phyloP scores from a whole-genome alignment of 2,888 invertebrate genomes.

The Carabus problematicus region DNA sequence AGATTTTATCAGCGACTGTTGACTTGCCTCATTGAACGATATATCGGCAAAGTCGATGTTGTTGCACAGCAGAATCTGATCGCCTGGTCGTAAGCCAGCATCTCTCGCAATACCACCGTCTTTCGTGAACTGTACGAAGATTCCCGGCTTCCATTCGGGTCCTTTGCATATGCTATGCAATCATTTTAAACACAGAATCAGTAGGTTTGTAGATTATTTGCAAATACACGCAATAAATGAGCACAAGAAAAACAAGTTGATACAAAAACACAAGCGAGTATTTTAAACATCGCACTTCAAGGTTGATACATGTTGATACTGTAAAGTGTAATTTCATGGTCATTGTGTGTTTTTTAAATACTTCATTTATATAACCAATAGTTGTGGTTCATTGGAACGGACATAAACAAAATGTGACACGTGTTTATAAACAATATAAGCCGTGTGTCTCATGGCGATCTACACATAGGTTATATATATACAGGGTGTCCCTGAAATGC shows the following conservation, averaged over 20 bases:
- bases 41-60: conserved; percentile 79
- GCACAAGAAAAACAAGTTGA: too few relatives aligned
- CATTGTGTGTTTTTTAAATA: neutral
- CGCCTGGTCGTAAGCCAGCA: conserved; percentile 87
- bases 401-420: too few relatives aligned
- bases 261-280: neutral
- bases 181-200: conserved; percentile 46
- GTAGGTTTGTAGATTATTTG: too few relatives aligned
- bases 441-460: too few relatives aligned
- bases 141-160: conserved; percentile 85
- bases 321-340: neutral
- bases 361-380: neutral
- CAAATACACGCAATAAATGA: too few relatives aligned
- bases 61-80: conserved; percentile 91
- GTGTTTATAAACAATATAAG: too few relatives aligned
- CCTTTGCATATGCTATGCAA: conserved; percentile 83
- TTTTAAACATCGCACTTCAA: neutral
- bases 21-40: conserved; percentile 77
- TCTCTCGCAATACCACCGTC: conserved; percentile 88
- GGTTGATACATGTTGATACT: neutral
- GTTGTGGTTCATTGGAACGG: neutral
- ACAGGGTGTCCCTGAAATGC: too few relatives aligned
- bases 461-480: too few relatives aligned
- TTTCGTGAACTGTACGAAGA: conserved; percentile 88
- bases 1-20: conserved; percentile 13